A percentile compares a stretch with the other conserved stretches of the same genome.
These are phyloP conservation scores for Lytechinus variegatus DNA, from an alignment of 35 echinoderm and acorn worm genomes.

Conservation along the genomic window DNA sequence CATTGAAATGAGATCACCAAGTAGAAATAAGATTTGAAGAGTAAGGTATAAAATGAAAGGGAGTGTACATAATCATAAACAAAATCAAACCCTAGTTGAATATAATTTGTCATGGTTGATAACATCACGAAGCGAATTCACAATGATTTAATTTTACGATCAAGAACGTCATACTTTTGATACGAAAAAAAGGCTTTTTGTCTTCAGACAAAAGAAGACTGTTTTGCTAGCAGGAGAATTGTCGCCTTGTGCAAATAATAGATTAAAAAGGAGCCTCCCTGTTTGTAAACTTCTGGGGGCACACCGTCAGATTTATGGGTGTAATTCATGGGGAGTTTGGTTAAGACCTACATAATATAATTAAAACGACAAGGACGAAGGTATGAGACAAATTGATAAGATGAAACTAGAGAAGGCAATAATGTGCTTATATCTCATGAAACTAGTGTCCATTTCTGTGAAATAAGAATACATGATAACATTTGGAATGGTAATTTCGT, in stretches of 20 bases:
- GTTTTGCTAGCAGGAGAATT: neutral
- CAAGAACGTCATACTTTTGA: neutral
- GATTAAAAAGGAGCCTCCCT: neutral
- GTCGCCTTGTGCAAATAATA: neutral
- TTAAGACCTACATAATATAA: neutral
- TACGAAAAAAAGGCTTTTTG: neutral
- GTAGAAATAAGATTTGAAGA: neutral
- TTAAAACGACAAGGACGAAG: too few relatives aligned
- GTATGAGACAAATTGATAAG: too few relatives aligned
- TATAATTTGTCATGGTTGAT: neutral
- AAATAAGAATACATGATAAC: too few relatives aligned
- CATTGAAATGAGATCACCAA: neutral
- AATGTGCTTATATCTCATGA: too few relatives aligned
- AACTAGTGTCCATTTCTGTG: too few relatives aligned
- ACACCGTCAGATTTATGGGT: neutral
- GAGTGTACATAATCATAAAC: neutral
- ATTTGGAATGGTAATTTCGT: too few relatives aligned
- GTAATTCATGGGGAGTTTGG: neutral
- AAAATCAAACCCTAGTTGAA: neutral
- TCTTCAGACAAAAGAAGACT: neutral
- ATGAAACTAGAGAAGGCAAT: too few relatives aligned
- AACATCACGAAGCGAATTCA: neutral
- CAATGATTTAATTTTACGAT: neutral
- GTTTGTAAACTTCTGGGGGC: neutral
- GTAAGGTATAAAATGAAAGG: neutral